Conservation (phyloP, 1,140 invertebrate genomes). For the Colletes gigas region DNA sequence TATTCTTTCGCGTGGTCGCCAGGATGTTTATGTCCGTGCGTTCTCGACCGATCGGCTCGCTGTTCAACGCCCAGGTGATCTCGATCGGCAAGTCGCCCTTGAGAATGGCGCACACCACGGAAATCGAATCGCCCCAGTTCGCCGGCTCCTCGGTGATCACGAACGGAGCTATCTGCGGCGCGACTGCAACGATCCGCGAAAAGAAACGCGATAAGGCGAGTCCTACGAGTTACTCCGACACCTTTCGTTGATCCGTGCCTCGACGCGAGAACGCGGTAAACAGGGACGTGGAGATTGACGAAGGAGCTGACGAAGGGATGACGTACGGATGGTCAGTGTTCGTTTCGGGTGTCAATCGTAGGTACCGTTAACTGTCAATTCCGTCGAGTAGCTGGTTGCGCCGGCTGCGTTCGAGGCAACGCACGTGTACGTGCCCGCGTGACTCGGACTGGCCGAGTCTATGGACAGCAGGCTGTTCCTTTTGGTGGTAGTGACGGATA, state of each 20-base stretch:
- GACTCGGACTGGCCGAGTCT: slow-evolving; percentile 82
- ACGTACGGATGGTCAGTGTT: slow-evolving; percentile 1
- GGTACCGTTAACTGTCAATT: slow-evolving; percentile 88
- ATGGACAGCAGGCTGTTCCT: slow-evolving; percentile 82
- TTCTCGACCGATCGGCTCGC: slow-evolving; percentile 67
- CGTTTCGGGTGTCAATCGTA: slow-evolving; percentile 20
- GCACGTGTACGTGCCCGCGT: slow-evolving; percentile 87
- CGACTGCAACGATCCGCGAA: slow-evolving; percentile 71
- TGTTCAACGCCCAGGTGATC: slow-evolving; percentile 81
- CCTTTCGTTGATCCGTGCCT: background rate
- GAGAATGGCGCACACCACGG: slow-evolving; percentile 83
- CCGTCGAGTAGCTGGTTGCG: slow-evolving; percentile 84
- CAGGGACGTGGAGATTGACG: background rate
- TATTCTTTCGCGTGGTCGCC: slow-evolving; percentile 80
- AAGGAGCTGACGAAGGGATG: background rate
- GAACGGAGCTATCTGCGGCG: slow-evolving; percentile 81
- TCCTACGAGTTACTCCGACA: background rate
- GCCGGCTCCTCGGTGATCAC: slow-evolving; percentile 79
- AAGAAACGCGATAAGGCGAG: background rate
- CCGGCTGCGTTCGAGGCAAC: slow-evolving; percentile 89
- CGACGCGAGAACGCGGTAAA: background rate
- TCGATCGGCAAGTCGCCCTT: slow-evolving; percentile 85
- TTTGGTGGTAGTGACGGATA: slow-evolving; percentile 78
- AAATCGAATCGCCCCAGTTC: slow-evolving; percentile 81
- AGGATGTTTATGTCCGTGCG: slow-evolving; percentile 73